Evolutionary conservation across 2,797 vertebrate genomes (phyloP).

Genomic region (Brachyalestes nurse): DNA sequence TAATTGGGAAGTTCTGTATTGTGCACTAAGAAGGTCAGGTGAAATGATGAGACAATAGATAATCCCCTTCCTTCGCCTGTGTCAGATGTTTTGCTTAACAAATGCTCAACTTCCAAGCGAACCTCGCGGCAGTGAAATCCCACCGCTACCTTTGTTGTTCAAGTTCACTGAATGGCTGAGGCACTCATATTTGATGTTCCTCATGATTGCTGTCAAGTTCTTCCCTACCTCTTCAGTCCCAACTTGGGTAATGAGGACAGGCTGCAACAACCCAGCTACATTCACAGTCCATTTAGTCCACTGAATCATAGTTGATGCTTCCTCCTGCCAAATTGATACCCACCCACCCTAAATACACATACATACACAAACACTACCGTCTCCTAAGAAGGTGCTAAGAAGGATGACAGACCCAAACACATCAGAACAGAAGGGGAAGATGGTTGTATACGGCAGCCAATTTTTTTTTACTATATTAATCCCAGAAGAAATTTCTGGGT

Average conservation of each 20-base stretch:
- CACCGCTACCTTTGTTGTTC: constrained; percentile 31
- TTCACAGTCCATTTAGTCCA: constrained; percentile 54
- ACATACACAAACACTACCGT: constrained; percentile 8
- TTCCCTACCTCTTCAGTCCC: constrained; percentile 22
- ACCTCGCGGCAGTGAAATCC: constrained; percentile 44
- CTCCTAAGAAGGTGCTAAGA: constrained; percentile 7
- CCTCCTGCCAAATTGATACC: constrained; percentile 33
- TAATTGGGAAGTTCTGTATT: background rate
- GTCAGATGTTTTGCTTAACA: constrained; percentile 39
- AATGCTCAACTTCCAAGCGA: constrained; percentile 20
- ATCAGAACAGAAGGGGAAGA: constrained; percentile 6
- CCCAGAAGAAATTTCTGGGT: no score
- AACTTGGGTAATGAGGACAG: constrained; percentile 51
- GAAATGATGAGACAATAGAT: constrained; percentile 38
- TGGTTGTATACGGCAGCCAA: background rate
- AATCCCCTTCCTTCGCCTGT: constrained; percentile 47
- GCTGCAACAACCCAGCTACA: constrained; percentile 41
- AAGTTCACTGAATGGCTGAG: constrained; percentile 23
- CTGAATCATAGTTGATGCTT: constrained; percentile 43
- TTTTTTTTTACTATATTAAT: background rate
- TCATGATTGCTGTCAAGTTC: constrained; percentile 16
- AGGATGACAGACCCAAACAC: constrained; percentile 8
- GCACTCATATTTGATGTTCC: constrained; percentile 51
- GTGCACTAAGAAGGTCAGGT: constrained; percentile 32
- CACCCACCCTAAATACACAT: background rate